These are phyloP conservation scores for Sclerodermus sp. DNA, from an alignment of 2,888 invertebrate species.

Conservation along the genomic window DNA sequence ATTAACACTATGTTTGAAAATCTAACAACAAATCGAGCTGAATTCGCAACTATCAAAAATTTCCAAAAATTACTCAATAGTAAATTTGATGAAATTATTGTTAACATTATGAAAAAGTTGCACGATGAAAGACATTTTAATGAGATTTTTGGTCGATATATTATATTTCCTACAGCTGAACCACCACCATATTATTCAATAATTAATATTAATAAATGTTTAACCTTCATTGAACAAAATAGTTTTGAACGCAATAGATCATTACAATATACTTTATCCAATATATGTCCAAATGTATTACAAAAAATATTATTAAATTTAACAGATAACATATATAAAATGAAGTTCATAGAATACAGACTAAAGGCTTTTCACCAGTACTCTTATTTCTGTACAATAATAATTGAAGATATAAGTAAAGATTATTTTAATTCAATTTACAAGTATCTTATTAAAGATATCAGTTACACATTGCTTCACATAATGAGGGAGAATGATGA, in stretches of 20 bases:
- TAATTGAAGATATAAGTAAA: slow-evolving; percentile 53
- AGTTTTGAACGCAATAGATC: slow-evolving; percentile 50
- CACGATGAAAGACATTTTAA: slow-evolving; percentile 57
- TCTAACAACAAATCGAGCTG: slow-evolving; percentile 33
- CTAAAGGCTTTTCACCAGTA: slow-evolving; percentile 63
- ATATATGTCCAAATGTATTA: slow-evolving; percentile 59
- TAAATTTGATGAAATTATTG: slow-evolving; percentile 47
- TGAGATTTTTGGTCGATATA: slow-evolving; percentile 53
- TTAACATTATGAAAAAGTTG: slow-evolving; percentile 45
- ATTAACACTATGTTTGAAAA: slow-evolving; percentile 34
- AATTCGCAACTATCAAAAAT: slow-evolving; percentile 35
- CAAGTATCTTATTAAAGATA: slow-evolving; percentile 63
- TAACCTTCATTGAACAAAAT: slow-evolving; percentile 60
- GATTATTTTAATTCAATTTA: slow-evolving; percentile 56
- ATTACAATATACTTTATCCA: slow-evolving; percentile 41
- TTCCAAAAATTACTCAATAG: slow-evolving; percentile 41
- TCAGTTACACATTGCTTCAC: slow-evolving; percentile 61
- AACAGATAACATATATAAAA: slow-evolving; percentile 59
- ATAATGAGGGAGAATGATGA: slow-evolving; percentile 56
- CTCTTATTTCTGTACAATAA: slow-evolving; percentile 59
- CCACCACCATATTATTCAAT: slow-evolving; percentile 59
- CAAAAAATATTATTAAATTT: slow-evolving; percentile 62
- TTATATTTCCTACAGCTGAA: slow-evolving; percentile 49
- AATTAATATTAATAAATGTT: slow-evolving; percentile 53
- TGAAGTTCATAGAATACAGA: slow-evolving; percentile 61